These are phyloP conservation scores for Pristionchus entomophagus DNA, from an alignment of 2,888 invertebrate genomes.

Conservation along the genomic window DNA sequence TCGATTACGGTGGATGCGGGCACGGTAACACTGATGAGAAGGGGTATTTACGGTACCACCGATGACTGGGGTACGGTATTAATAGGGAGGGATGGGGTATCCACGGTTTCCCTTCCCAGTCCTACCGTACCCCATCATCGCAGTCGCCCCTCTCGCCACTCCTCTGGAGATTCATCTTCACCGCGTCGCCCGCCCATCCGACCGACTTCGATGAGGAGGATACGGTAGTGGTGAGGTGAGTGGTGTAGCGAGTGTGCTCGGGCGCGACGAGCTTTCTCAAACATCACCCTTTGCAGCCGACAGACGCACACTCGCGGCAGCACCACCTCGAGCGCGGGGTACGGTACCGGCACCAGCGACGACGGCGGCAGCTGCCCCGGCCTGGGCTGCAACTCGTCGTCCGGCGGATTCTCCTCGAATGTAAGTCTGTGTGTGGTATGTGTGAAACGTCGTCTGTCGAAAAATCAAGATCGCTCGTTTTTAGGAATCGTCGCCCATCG, in stretches of 20 bases:
- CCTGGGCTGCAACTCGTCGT: neutral
- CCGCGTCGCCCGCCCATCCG: neutral
- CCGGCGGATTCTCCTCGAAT: neutral
- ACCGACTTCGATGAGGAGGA: neutral
- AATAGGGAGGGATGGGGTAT: too few species aligned
- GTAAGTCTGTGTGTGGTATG: neutral
- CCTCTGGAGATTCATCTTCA: neutral
- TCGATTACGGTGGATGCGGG: too few species aligned
- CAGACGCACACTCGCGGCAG: neutral
- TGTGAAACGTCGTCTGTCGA: conserved; percentile 18
- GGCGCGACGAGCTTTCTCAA: neutral
- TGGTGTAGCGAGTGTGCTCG: neutral
- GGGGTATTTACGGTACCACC: too few species aligned
- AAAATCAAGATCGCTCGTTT: neutral
- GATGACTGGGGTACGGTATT: too few species aligned
- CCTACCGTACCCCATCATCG: too few species aligned
- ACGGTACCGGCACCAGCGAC: neutral
- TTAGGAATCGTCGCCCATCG: neutral
- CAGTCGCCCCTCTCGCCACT: neutral
- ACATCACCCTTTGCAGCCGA: neutral
- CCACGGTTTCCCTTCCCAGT: too few species aligned
- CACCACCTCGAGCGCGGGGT: conserved; percentile 19
- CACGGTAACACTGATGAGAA: too few species aligned
- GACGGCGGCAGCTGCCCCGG: neutral
- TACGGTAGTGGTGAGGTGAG: neutral